These are phyloP conservation scores for Sciaenops ocellatus DNA, from an alignment of 2,797 vertebrate species.

Conservation along the genomic window DNA sequence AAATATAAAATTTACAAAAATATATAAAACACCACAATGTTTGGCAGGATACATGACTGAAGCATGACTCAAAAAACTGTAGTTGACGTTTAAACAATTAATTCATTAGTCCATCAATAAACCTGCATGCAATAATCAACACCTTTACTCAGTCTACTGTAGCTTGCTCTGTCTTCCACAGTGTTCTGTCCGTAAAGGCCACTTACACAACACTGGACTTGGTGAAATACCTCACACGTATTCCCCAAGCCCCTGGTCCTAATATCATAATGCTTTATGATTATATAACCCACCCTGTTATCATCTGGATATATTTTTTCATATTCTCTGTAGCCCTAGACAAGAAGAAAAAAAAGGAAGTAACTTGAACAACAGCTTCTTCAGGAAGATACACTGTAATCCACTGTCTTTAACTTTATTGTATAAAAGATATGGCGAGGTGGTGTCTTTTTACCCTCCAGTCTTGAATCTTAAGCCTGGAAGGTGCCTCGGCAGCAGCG, in stretches of 20 bases:
- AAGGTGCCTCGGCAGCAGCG: slow-evolving; percentile 36
- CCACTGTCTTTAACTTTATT: slow-evolving; percentile 33
- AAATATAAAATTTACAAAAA: too few relatives aligned
- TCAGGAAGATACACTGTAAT: slow-evolving; percentile 16
- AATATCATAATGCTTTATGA: slow-evolving; percentile 32
- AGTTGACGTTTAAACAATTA: too few relatives aligned
- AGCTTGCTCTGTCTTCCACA: not conserved
- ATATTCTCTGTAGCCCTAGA: not conserved
- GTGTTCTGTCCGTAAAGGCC: not conserved
- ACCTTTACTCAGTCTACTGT: too few relatives aligned
- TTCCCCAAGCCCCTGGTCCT: slow-evolving; percentile 23
- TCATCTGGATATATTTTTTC: slow-evolving; percentile 24
- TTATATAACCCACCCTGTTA: slow-evolving; percentile 33
- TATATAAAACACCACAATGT: too few relatives aligned
- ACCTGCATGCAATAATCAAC: too few relatives aligned
- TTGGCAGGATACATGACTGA: too few relatives aligned
- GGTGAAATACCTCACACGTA: slow-evolving; percentile 13
- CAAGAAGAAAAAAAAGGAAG: not conserved
- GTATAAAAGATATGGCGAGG: slow-evolving; percentile 28
- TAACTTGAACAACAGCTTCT: slow-evolving; percentile 17
- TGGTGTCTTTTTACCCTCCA: slow-evolving; percentile 32
- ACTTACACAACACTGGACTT: slow-evolving; percentile 8
- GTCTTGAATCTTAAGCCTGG: slow-evolving; percentile 32
- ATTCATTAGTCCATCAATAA: too few relatives aligned
- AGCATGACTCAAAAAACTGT: too few relatives aligned